Evolutionary conservation across 2,888 invertebrate species (phyloP), one percentile per base, ranked within the genome.

Genomic region (Metellina segmentata): DNA sequence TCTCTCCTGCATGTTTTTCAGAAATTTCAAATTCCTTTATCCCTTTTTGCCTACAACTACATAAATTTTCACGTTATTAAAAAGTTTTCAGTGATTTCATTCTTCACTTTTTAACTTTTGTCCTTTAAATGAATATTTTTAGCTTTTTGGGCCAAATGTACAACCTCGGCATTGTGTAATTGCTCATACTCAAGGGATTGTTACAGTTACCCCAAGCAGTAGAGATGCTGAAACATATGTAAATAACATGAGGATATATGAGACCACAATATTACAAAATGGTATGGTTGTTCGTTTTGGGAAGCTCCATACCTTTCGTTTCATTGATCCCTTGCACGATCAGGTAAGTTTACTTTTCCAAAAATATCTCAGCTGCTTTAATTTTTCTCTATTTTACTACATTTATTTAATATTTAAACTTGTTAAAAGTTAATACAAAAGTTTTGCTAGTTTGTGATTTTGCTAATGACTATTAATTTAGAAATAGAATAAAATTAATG

Each of bases 141-240:
- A 96, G 95, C 94, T 96, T 81, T 97, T 97, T 94, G 98, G 98
- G 16, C 97, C 98, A 48, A 98, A 98, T 94, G 98, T 99, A 93
- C 98, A 98, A 96, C 97, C 99, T 13, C 96, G 98, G 87, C 99
- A 99, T 95, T 99, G 99, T 95, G 98, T 99, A 94, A 97, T 99
- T 94, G 98, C 98, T 86, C 97, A 97, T 94, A 97, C 98, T 90
- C 97, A 98, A 93, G 98, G 98, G 69, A 97, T 99, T 92, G 98
- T 98, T 94, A 97, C 97, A 4, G 97, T 99, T 75, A 99, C 99
- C 52, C 99, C 99, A 9, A 97, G 98, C 94, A 98, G 98, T 94
- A 96, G 98, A 51, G 98, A 98, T 95, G 98, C 99, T 13, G 97
- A 98, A 94, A 98, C 98, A 53, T 98, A 98, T 95, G 98, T 99